Evolutionary conservation across 2,888 invertebrate genomes (phyloP).

Genomic region (Melangyna quadrimaculata): DNA sequence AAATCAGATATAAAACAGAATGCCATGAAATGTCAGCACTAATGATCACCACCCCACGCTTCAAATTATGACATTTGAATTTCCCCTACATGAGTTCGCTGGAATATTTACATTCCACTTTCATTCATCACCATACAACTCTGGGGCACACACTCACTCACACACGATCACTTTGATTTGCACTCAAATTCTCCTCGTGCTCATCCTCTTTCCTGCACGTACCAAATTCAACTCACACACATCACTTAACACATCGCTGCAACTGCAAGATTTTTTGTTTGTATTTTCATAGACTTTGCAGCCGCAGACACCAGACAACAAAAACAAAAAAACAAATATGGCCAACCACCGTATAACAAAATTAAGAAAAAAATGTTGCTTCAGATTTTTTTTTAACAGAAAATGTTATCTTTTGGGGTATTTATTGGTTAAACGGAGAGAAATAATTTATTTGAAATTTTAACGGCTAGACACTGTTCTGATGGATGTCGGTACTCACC

Average conservation of each 20-base stretch:
- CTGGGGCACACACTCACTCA: neutral
- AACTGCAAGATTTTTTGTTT: neutral
- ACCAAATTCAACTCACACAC: constrained; percentile 10
- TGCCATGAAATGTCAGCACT: neutral
- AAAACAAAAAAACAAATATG: constrained; percentile 40
- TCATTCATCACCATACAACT: neutral
- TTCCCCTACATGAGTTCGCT: neutral
- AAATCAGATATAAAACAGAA: no score
- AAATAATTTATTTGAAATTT: neutral
- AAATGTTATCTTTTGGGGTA: neutral
- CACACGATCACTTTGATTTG: constrained; percentile 5
- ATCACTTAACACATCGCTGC: neutral
- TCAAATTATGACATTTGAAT: neutral
- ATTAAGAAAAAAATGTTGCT: constrained; percentile 44
- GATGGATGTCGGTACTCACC: constrained; percentile 40
- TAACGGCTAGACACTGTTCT: constrained; percentile 2
- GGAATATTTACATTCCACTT: neutral
- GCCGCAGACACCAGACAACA: neutral
- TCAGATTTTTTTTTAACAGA: neutral
- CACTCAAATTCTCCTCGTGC: constrained; percentile 46
- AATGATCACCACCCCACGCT: neutral
- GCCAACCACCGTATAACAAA: constrained; percentile 46
- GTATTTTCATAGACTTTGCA: constrained; percentile 44
- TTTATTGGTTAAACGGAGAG: neutral
- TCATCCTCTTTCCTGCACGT: no score